These are phyloP conservation scores for Trichoplusia ni DNA, from an alignment of 1,140 invertebrate species.

Conservation along the genomic window DNA sequence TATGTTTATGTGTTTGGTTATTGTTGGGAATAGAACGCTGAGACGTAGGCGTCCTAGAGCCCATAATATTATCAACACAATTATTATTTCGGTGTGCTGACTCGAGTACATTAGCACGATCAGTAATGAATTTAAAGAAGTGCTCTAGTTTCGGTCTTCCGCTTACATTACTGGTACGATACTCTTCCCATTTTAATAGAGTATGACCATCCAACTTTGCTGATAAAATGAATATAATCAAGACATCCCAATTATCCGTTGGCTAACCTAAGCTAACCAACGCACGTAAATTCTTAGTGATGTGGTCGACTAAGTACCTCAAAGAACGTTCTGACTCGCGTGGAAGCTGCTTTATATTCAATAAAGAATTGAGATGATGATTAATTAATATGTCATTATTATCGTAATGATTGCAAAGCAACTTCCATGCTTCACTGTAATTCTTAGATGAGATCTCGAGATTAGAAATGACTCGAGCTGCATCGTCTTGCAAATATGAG, in stretches of 20 bases:
- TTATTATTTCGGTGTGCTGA: conserved; percentile 3
- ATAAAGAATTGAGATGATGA: conserved; percentile 42
- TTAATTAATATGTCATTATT: conserved; percentile 45
- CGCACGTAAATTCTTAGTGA: conserved; percentile 49
- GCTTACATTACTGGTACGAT: conserved; percentile 25
- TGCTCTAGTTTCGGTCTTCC: conserved; percentile 35
- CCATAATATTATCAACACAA: not conserved
- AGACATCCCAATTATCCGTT: conserved; percentile 46
- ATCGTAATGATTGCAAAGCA: conserved; percentile 44
- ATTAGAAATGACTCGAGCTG: conserved; percentile 32
- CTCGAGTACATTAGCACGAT: conserved; percentile 39
- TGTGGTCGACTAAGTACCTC: conserved; percentile 46
- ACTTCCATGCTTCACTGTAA: conserved; percentile 39
- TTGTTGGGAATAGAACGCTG: not conserved
- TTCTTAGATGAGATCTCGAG: conserved; percentile 33
- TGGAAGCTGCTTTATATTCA: conserved; percentile 33
- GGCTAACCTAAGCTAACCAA: conserved; percentile 42
- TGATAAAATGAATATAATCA: conserved; percentile 45
- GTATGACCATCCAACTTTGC: conserved; percentile 47
- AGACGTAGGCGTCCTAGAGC: not conserved
- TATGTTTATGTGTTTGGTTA: conserved; percentile 11
- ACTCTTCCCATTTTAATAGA: conserved; percentile 45
- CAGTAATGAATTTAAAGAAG: conserved; percentile 42
- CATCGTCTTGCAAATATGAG: conserved; percentile 34
- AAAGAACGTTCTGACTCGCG: conserved; percentile 42